Evolutionary conservation across 2,113 vertebrate genomes (phyloP).

Genomic region (Malaclemys terrapin): DNA sequence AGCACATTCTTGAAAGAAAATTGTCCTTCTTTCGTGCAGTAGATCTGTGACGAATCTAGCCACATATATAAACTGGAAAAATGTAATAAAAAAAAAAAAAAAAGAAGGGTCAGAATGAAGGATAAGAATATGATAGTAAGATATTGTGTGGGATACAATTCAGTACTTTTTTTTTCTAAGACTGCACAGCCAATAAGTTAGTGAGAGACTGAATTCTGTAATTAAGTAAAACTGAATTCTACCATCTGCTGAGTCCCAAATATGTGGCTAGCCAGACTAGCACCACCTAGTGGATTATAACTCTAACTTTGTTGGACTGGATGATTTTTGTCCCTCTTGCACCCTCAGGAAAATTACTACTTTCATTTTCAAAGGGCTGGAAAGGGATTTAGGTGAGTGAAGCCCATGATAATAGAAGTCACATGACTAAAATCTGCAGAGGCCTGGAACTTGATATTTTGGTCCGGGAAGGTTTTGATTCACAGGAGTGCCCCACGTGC

Average conservation of each 20-base stretch:
- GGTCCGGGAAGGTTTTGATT: background rate
- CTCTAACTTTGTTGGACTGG: accelerated
- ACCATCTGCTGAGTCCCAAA: accelerated
- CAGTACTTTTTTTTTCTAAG: accelerated
- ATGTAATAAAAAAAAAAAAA: background rate
- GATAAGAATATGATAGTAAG: background rate
- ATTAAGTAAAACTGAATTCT: too few relatives aligned
- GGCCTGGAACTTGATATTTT: background rate
- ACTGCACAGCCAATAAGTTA: background rate
- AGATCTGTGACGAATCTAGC: background rate
- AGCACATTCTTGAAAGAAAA: background rate
- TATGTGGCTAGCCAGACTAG: accelerated
- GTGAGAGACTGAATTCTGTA: background rate
- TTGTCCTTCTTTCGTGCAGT: background rate
- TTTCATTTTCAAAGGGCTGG: background rate
- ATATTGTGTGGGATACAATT: background rate
- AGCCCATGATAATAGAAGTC: background rate
- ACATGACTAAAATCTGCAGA: background rate
- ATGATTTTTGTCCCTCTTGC: accelerated
- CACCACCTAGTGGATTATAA: background rate
- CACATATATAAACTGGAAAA: background rate
- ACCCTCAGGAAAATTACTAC: background rate
- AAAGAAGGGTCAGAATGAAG: background rate
- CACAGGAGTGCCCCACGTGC: background rate
- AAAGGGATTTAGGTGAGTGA: background rate